phyloP scores from a whole-genome alignment of 2,888 invertebrate species.

The Epinotia brunnichana region DNA sequence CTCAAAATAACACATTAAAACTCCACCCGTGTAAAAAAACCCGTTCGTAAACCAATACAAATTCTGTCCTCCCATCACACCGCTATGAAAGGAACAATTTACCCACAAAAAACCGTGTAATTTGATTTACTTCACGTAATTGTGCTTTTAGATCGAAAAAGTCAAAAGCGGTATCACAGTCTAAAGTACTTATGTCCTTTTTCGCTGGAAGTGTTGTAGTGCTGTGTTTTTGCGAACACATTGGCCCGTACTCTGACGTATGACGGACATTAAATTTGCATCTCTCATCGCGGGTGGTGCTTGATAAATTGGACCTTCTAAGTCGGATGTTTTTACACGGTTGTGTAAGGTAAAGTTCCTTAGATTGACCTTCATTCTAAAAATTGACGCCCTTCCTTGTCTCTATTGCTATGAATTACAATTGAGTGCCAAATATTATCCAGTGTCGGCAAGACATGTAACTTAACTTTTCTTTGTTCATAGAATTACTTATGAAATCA shows the following conservation, averaged over 20 bases:
- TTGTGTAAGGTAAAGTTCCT: slow-evolving; percentile 1
- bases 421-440: too few species aligned
- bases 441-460: too few species aligned
- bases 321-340: slow-evolving; percentile 43
- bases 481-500: too few species aligned
- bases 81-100: slow-evolving; percentile 31
- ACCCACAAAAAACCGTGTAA: slow-evolving; percentile 30
- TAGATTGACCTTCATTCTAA: too few species aligned
- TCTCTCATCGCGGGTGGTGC: slow-evolving; percentile 46
- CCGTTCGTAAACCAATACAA: background rate
- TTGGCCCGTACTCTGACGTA: slow-evolving; percentile 49
- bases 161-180: background rate
- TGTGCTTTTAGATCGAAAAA: background rate
- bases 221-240: slow-evolving; percentile 42
- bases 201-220: background rate
- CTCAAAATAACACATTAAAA: background rate
- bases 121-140: slow-evolving; percentile 42
- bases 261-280: slow-evolving; percentile 56
- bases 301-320: slow-evolving; percentile 46
- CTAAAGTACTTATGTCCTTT: background rate
- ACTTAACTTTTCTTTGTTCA: too few species aligned
- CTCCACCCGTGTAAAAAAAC: slow-evolving; percentile 9
- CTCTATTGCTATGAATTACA: too few species aligned
- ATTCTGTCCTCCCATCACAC: slow-evolving; percentile 23
- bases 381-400: too few species aligned